Evolutionary conservation across 1,140 invertebrate species (phyloP), one percentile per base, ranked within the genome.

Genomic region (Seison nebaliae): DNA sequence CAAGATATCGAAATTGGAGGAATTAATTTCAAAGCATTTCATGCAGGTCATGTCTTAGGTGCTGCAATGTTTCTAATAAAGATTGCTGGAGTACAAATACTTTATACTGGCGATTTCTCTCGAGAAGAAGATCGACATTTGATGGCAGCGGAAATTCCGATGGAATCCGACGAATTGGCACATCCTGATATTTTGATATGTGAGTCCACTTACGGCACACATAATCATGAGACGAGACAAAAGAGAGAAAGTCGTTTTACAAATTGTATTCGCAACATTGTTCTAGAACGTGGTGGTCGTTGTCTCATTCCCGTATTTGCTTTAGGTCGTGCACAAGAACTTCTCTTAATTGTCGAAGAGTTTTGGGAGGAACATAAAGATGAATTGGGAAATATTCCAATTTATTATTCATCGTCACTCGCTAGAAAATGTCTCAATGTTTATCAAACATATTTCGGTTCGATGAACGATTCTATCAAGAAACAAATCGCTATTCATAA

Each of bases 11-110:
- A 96, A 51, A 74, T 94, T 1, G 74, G 79, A 49, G 91, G 91
- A 4, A 73, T 93, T 0, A 73, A 78, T 44, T 62, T 98, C 59
- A 94, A 86, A 77, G 83, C 83, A 1, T 98, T 96, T 55, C 86
- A 91, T 57, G 39, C 58, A 15, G 91, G 91, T 0, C 91, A 98
- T 60, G 91, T 98, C 0, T 59, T 98, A 1, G 91, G 91, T 0
- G 91, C 91, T 5, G 86, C 86, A 18, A 98, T 98, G 88, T 98
- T 98, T 52, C 93, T 96, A 81, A 84, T 98, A 38, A 88, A 98
- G 67, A 96, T 98, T 44, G 88, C 86, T 35, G 88, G 83, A 18
- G 77, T 88, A 11, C 81, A 83, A 63, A 71, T 74, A 47, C 45
- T 26, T 43, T 96, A 96, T 51, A 96, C 91, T 0, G 91, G 91